Evolutionary conservation across 2,113 vertebrate species (phyloP).

Genomic region (Seriola dumerili): DNA sequence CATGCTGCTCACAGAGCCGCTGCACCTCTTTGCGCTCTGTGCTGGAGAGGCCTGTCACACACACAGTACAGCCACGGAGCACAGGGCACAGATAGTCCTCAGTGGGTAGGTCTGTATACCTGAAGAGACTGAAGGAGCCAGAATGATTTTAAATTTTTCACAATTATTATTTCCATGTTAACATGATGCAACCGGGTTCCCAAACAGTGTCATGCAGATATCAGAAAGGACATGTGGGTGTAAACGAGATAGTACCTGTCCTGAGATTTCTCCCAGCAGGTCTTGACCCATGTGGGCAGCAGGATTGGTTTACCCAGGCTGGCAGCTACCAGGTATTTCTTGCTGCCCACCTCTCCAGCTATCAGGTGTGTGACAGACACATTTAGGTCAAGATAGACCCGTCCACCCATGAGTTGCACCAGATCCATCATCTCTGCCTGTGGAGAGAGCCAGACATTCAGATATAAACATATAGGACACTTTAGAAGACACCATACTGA

Average conservation of each 20-base stretch:
- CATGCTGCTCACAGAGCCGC: constrained; percentile 89
- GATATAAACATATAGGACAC: not conserved
- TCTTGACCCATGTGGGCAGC: constrained; percentile 92
- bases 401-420: constrained; percentile 96
- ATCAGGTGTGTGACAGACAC: constrained; percentile 95
- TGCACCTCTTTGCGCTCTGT: constrained; percentile 92
- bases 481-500: not conserved
- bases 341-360: constrained; percentile 98
- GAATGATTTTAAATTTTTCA: not conserved
- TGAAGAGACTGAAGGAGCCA: constrained; percentile 84
- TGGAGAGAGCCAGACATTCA: constrained; percentile 22
- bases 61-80: constrained; percentile 93
- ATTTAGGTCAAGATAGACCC: constrained; percentile 91
- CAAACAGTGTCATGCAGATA: not conserved
- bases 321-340: constrained; percentile 97
- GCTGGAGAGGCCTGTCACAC: constrained; percentile 92
- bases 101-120: constrained; percentile 88
- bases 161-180: not conserved
- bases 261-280: constrained; percentile 94
- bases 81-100: constrained; percentile 91
- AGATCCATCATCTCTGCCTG: constrained; percentile 94
- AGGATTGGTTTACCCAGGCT: constrained; percentile 93
- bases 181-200: not conserved
- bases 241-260: constrained; percentile 83
- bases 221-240: not conserved